A percentile compares a stretch with the other conserved stretches of the same genome.
Conservation (phyloP, 2,888 invertebrate species). For the Phyllotreta cruciferae region DNA sequence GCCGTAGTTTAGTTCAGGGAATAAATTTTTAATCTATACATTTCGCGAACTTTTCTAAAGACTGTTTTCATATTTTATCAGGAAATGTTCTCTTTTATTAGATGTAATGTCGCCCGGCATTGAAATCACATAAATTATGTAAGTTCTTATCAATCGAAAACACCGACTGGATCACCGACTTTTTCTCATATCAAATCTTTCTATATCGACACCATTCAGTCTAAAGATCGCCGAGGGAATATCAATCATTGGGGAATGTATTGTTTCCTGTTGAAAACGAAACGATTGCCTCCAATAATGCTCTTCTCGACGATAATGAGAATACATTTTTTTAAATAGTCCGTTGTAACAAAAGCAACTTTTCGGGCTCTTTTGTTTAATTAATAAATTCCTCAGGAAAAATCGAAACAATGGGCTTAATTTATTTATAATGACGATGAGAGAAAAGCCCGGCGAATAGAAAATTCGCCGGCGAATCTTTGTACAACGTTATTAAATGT, state of each 20-base stretch:
- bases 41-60: no score
- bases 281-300: background rate
- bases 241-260: conserved; percentile 15
- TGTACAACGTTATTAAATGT: no score
- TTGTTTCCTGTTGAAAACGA: conserved; percentile 10
- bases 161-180: conserved; percentile 15
- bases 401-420: background rate
- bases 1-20: no score
- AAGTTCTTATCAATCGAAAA: conserved; percentile 17
- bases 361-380: conserved; percentile 7
- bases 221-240: conserved; percentile 2
- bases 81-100: no score
- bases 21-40: no score
- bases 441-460: conserved; percentile 16
- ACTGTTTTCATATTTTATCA: no score
- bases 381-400: conserved; percentile 1
- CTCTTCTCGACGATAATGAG: conserved; percentile 4
- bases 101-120: background rate
- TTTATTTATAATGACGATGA: background rate
- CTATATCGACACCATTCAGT: conserved; percentile 5
- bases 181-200: conserved; percentile 16
- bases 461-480: background rate
- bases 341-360: background rate
- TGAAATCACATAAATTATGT: conserved; percentile 18
- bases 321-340: conserved; percentile 4